phyloP scores from a whole-genome alignment of 2,888 invertebrate species.

The Campopleginae sp. region DNA sequence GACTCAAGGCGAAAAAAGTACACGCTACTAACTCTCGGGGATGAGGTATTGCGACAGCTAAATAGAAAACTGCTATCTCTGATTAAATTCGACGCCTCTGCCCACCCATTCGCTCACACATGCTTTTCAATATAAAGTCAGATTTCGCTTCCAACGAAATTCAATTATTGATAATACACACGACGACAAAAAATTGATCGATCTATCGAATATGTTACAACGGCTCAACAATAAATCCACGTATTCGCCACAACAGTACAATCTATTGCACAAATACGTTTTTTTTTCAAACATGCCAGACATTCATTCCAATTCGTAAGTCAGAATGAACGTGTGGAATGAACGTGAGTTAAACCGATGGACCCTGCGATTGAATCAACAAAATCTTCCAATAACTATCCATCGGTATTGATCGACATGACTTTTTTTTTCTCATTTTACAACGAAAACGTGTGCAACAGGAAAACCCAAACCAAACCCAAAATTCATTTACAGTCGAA shows the following conservation, averaged over 20 bases:
- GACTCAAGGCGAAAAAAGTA: slow-evolving; percentile 37
- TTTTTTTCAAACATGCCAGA: too few relatives aligned
- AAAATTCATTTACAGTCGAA: not conserved
- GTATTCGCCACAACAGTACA: too few relatives aligned
- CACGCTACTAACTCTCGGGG: not conserved
- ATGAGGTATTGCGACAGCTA: slow-evolving; percentile 9
- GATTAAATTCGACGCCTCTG: slow-evolving; percentile 15
- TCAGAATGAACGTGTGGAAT: too few relatives aligned
- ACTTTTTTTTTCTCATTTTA: not conserved
- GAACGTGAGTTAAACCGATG: too few relatives aligned
- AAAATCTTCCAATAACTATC: too few relatives aligned
- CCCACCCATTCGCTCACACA: not conserved
- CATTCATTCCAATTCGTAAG: too few relatives aligned
- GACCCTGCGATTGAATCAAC: too few relatives aligned
- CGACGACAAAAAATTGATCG: too few relatives aligned
- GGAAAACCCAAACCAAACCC: not conserved
- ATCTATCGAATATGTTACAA: too few relatives aligned
- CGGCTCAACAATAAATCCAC: too few relatives aligned
- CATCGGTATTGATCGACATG: too few relatives aligned
- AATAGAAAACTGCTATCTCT: slow-evolving; percentile 26
- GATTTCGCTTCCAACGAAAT: slow-evolving; percentile 37
- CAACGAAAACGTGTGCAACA: slow-evolving; percentile 9
- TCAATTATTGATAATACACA: slow-evolving; percentile 46
- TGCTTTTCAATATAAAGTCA: slow-evolving; percentile 27
- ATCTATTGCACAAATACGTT: too few relatives aligned